Evolutionary conservation across 2,888 invertebrate species (phyloP).

Genomic region (Agrilus cyanescens): DNA sequence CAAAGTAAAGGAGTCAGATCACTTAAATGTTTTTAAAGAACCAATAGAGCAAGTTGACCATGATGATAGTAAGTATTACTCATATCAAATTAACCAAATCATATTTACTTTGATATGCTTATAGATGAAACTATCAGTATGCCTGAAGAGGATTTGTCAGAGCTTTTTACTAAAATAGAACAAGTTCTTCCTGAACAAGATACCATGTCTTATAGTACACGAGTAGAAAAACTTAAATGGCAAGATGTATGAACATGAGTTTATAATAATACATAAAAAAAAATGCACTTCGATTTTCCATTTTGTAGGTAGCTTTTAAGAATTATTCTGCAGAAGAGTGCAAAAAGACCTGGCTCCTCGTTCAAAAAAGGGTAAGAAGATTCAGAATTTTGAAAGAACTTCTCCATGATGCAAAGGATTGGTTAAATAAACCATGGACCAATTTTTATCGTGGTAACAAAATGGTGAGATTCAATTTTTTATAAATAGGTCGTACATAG

Average conservation of each 20-base stretch:
- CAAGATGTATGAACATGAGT: conserved; percentile 26
- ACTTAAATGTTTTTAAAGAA: no score
- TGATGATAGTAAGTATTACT: no score
- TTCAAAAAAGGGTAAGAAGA: conserved; percentile 35
- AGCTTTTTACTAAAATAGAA: conserved; percentile 35
- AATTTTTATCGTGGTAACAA: conserved; percentile 30
- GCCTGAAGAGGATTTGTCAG: conserved; percentile 34
- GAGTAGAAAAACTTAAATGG: conserved; percentile 38
- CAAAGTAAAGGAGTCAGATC: no score
- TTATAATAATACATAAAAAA: background rate
- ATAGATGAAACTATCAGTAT: conserved; percentile 19
- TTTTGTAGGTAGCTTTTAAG: conserved; percentile 34
- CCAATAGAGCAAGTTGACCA: no score
- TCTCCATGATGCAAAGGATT: conserved; percentile 36
- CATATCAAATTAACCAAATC: no score
- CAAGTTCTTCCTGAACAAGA: conserved; percentile 36
- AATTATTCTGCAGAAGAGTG: conserved; percentile 38
- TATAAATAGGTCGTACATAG: conserved; percentile 15
- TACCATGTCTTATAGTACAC: conserved; percentile 31
- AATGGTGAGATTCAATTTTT: conserved; percentile 4
- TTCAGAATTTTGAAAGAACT: conserved; percentile 39
- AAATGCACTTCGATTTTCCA: conserved; percentile 1
- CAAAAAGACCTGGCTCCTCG: conserved; percentile 35
- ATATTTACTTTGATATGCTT: background rate
- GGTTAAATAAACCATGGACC: conserved; percentile 37